Base-by-base conservation (phyloP, 2,888 invertebrate species). In the Tubulanus polymorphus region DNA sequence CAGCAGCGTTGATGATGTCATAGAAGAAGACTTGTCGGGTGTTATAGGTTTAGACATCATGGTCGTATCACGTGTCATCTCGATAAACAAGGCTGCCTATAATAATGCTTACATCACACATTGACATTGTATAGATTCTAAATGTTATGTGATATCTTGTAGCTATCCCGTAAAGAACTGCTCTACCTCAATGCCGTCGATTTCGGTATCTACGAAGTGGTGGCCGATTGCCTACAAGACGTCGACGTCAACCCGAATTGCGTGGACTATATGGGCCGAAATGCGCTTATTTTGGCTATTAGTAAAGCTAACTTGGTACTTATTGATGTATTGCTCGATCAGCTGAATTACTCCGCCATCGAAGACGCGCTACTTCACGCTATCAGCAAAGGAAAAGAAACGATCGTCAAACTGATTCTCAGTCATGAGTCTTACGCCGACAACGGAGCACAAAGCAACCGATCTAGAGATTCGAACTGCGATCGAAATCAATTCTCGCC, bases 341-440 rank as follows among this genome's bases (percentile, higher is more conserved):
- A 83, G 66, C 81, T 83, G 10, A 82, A 86, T 61, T 87, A 87
- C 67, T 83, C 70, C 60, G 73, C 74, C 62, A 74, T 87, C 53
- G 84, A 85, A 61, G 88, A 89, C 76, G 84, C 85, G 51, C 83
- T 86, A 25, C 79, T 89, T 53, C 85, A 87, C 65, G 88, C 88
- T 3, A 83, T 88, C 58, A 77, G 76, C 58, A 78, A 85, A 70
- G 86, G 87, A 69, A 83, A 84, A 68, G 79, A 82, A 28, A 83
- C 82, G 68, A 85, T 88, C 62, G 81, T 86, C 51, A 80, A 82
- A 68, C 78, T 83, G 65, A 77, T 87, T 56, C 76, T 84, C 37
- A 82, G 85, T 62, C 78, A 78, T 63, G 78, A 78, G 2, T 77
- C 73, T 58, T 78, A 77, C 62, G 75, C 77, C 68, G 78, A 75